Evolutionary conservation across 1,140 invertebrate genomes (phyloP), one percentile per base, ranked within the genome.

Genomic region (Papilio glaucus): DNA sequence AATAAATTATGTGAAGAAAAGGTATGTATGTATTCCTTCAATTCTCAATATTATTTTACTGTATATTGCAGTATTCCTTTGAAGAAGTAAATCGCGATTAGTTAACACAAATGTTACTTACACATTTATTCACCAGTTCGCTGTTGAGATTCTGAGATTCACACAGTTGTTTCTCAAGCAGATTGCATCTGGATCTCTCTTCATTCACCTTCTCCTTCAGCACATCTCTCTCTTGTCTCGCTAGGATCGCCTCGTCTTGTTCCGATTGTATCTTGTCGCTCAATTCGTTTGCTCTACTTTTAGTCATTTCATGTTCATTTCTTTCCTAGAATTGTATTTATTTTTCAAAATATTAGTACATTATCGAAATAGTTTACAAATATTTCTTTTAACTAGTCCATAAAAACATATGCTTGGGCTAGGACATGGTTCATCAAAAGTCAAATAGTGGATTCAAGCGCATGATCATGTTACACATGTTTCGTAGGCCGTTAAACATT

Each of bases 131-230:
- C 29, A 89, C 29, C 0, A 90, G 71, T 7, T 91, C 88, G 67
- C 82, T 85, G n/a, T 72, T 73, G 15, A 83, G 77, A 41, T 83
- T 85, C 63, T 90, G 85, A 6, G 79, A 80, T 1, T 90, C 89
- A n/a, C 77, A 75, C 7, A 91, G 62, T 71, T 92, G 90, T 53
- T 76, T 62, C 65, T 91, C 88, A 1, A 88, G 67, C 4, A 90
- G 53, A 29, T 81, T 85, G 42, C 77, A 81, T 24, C 88, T 78
- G 10, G 82, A 75, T 67, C 87, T 78, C 74, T 91, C 90, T 41
- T 90, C 90, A 21, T 93, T 92, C 26, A 94, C 75, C 77, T 94
- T 95, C 60, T 94, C 93, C 76, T 93, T 94, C 4, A 94, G 81
- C n/a, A 94, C 74, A 69, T 90, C 88, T 10, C 80, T 76, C 72